Evolutionary conservation across 2,113 vertebrate species (phyloP).

Genomic region (Kryptolebias marmoratus): DNA sequence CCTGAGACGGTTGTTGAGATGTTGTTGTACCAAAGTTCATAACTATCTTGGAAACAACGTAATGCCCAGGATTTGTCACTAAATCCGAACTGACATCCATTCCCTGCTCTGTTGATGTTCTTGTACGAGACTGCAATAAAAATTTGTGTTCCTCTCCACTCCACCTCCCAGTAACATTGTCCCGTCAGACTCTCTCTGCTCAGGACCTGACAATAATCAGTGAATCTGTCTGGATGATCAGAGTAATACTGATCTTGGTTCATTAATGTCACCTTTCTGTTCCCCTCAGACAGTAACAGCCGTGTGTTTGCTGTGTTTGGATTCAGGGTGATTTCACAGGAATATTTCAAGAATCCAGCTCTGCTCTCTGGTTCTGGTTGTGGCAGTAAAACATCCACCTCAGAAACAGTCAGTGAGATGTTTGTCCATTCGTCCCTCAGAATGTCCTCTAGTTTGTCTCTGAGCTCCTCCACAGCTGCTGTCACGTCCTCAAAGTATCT

Average conservation of each 20-base stretch:
- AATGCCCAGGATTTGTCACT: conserved; percentile 31
- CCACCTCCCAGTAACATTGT: too few relatives aligned
- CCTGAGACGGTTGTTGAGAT: not conserved
- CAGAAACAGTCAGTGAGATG: too few relatives aligned
- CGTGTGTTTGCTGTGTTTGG: not conserved
- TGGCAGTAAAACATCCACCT: too few relatives aligned
- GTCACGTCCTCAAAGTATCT: not conserved
- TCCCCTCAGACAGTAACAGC: not conserved
- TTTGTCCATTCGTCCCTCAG: conserved; percentile 1
- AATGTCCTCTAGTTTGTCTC: conserved; percentile 4
- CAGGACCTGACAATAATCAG: not conserved
- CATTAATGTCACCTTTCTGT: not conserved
- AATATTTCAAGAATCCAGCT: too few relatives aligned
- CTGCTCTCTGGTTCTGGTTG: not conserved
- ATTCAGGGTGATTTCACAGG: too few relatives aligned
- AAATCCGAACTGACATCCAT: not conserved
- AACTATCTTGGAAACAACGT: not conserved
- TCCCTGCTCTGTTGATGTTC: too few relatives aligned
- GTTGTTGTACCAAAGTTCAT: not conserved
- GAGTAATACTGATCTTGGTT: not conserved
- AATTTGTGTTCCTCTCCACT: too few relatives aligned
- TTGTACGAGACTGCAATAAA: too few relatives aligned
- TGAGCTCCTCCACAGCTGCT: conserved; percentile 15
- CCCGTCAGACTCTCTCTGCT: too few relatives aligned
- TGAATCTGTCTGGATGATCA: conserved; percentile 24